Base-by-base conservation (phyloP, 1,140 invertebrate species). In the Monomorium pharaonis region DNA sequence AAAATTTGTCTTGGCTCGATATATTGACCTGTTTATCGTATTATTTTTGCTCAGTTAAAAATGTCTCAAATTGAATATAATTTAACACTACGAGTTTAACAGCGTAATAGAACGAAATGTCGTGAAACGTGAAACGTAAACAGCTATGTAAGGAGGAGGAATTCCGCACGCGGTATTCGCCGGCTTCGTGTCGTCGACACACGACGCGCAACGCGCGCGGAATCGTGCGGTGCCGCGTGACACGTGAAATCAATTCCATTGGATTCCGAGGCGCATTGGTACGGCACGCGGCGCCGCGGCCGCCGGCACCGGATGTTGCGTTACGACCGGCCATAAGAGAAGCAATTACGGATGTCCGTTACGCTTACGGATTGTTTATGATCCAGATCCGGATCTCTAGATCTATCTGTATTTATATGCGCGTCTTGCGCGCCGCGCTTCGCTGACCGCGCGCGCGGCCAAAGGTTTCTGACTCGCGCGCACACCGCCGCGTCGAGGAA, bases 221-320 rank as follows among this genome's bases (percentile, higher is more conserved):
- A 2, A 44, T 67, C 24, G 63, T 24, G n/a, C n/a, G 56, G 24
- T 56, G 67, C 49, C 4, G 67, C 49, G n/a, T n/a, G 42, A 37
- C 16, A 51, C 60, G 51, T 72, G 16, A 83, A 88, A 88, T 88
- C 69, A 88, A 88, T 88, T 87, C 72, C 24, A 69, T 54, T 37
- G 51, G 69, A 84, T 87, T 83, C 65, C 37, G 56, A 86, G 76
- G 60, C n/a, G n/a, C 72, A 69, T 88, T 21, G 30, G 42, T 42
- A 86, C 47, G 60, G 51, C 51, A 10, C 10, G 10, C 44, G 0
- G 12, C 12, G 14, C 65, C 58, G 44, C 63, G 62, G 75, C 84
- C 14, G n/a, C 21, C 16, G 16, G 49, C 65, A 63, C 37, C 47
- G 67, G 80, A 47, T 75, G 67, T 80, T 80, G 21, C 76, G 60